phyloP scores from a whole-genome alignment of 2,113 vertebrate genomes.

The Laterallus jamaicensis region DNA sequence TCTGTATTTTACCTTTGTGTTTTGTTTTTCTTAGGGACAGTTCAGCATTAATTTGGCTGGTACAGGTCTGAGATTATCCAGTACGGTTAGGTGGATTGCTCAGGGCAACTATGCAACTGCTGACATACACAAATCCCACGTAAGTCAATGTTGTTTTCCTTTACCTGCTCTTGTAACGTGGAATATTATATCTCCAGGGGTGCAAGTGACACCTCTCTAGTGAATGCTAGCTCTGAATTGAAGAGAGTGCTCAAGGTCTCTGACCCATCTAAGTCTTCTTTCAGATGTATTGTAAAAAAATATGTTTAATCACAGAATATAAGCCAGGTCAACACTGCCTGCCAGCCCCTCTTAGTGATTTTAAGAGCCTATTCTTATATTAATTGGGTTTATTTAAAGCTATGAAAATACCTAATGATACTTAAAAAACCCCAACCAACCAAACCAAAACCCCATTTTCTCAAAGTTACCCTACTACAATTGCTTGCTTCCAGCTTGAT shows the following conservation, averaged over 20 bases:
- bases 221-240: neutral
- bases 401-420: neutral
- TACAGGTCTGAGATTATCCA: constrained; percentile 88
- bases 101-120: constrained; percentile 90
- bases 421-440: neutral
- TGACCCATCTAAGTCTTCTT: neutral
- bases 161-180: neutral
- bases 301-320: neutral
- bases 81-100: constrained; percentile 86
- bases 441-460: neutral
- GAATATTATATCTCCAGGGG: neutral
- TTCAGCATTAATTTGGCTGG: constrained; percentile 94
- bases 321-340: neutral
- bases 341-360: neutral
- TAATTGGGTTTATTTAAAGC: neutral
- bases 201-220: neutral
- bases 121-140: constrained; percentile 90
- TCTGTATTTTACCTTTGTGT: neutral
- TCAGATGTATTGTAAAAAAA: neutral
- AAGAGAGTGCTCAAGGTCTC: neutral
- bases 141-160: constrained; percentile 67
- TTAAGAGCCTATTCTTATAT: neutral
- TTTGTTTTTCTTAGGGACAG: constrained; percentile 80
- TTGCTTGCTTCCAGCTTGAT: neutral
- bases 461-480: neutral